These are phyloP conservation scores for Andrena cerasifolii DNA, from an alignment of 1,140 invertebrate species.

Conservation along the genomic window DNA sequence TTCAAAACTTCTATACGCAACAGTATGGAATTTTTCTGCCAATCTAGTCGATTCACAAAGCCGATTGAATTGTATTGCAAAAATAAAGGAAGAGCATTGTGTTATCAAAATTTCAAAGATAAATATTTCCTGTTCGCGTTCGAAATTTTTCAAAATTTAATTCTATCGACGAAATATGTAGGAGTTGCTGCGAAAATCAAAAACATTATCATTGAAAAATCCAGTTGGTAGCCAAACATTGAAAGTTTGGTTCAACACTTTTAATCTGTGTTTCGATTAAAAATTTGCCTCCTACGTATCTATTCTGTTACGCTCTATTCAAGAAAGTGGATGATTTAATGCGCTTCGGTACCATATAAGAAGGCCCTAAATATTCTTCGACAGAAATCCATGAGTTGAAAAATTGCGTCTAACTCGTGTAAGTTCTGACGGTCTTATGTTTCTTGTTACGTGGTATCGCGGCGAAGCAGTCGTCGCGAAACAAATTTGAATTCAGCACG, in stretches of 20 bases:
- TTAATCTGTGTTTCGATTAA: too few relatives aligned
- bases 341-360: background rate
- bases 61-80: background rate
- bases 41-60: too few relatives aligned
- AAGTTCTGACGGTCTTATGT: background rate
- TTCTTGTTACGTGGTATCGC: constrained; percentile 33
- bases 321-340: background rate
- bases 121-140: background rate
- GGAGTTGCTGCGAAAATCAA: too few relatives aligned
- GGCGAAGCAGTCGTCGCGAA: constrained; percentile 17
- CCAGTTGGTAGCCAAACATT: too few relatives aligned
- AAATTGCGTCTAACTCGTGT: background rate
- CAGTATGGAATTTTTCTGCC: background rate
- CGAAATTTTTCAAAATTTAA: constrained; percentile 1
- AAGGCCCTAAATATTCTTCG: background rate
- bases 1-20: too few relatives aligned
- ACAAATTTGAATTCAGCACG: constrained; percentile 49
- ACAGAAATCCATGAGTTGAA: background rate
- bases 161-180: background rate
- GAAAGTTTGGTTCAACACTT: too few relatives aligned
- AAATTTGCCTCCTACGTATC: too few relatives aligned
- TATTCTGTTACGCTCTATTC: too few relatives aligned
- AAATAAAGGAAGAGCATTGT: too few relatives aligned
- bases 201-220: too few relatives aligned
- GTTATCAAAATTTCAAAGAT: background rate